Evolutionary conservation across 2,888 invertebrate genomes (phyloP).

Genomic region (Acanthoscelides obtectus): DNA sequence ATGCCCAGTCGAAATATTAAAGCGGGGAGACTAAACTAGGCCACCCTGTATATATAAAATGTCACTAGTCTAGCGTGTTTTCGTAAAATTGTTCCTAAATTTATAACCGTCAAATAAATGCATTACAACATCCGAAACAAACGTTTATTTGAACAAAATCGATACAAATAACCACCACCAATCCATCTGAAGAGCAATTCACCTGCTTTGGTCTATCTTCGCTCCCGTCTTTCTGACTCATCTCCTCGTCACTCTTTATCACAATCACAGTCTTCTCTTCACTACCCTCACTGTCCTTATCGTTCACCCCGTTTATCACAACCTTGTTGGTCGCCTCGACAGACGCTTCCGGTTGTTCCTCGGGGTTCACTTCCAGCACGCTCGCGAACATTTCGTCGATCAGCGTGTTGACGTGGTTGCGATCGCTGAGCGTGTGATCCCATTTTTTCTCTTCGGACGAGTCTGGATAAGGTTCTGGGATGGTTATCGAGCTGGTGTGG

Average conservation of each 20-base stretch:
- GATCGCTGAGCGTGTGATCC: constrained; percentile 36
- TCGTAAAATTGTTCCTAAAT: too few species aligned
- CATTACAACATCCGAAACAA: too few species aligned
- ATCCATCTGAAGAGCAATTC: background rate
- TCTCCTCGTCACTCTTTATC: constrained; percentile 18
- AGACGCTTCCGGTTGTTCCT: constrained; percentile 16
- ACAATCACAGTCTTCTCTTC: constrained; percentile 21
- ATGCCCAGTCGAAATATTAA: too few species aligned
- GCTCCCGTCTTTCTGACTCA: constrained; percentile 1
- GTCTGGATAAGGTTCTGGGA: background rate
- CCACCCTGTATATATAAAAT: too few species aligned
- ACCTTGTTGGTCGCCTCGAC: background rate
- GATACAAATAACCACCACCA: background rate
- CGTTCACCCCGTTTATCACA: background rate
- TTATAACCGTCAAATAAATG: too few species aligned
- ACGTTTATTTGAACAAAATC: too few species aligned
- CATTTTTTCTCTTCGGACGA: constrained; percentile 21
- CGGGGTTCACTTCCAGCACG: constrained; percentile 37
- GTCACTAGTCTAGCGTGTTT: too few species aligned
- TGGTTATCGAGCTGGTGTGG: background rate
- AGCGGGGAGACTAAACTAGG: too few species aligned
- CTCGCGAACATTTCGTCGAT: constrained; percentile 46
- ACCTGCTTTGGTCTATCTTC: background rate
- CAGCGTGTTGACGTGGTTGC: constrained; percentile 43
- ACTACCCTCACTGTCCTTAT: background rate